phyloP scores from a whole-genome alignment of 30 jellyfish, hydroid and myxozoan genomes.

The Rhopilema esculentum region DNA sequence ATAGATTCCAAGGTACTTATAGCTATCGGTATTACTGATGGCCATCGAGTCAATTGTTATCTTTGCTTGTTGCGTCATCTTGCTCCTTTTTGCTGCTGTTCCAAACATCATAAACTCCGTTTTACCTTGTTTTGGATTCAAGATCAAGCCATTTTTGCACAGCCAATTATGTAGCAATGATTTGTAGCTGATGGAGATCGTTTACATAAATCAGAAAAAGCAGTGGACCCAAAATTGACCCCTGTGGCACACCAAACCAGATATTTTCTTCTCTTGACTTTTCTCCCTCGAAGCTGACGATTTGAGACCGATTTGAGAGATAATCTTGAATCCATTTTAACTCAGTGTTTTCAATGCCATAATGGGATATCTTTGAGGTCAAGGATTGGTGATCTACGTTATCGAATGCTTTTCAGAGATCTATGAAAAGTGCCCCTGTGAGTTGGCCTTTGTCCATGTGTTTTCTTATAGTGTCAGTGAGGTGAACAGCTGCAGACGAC shows the following conservation, averaged over 20 bases:
- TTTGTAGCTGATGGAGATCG: slow-evolving; percentile 69
- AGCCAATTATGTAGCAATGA: slow-evolving; percentile 43
- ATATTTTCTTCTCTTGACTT: slow-evolving; percentile 44
- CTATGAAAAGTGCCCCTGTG: slow-evolving; percentile 47
- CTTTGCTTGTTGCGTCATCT: slow-evolving; percentile 16
- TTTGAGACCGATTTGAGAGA: slow-evolving; percentile 64
- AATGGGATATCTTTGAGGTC: slow-evolving; percentile 42
- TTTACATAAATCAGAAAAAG: slow-evolving; percentile 64
- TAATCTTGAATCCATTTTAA: slow-evolving; percentile 49
- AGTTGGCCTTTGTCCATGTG: slow-evolving; percentile 36
- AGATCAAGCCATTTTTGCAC: slow-evolving; percentile 39
- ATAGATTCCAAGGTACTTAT: slow-evolving; percentile 48
- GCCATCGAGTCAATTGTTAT: slow-evolving; percentile 21
- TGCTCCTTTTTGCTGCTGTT: slow-evolving; percentile 48
- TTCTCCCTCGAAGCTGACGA: slow-evolving; percentile 69
- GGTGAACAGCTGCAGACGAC: slow-evolving; percentile 23
- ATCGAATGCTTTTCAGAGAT: slow-evolving; percentile 32
- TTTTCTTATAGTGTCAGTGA: slow-evolving; percentile 24
- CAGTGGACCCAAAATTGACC: too few relatives aligned
- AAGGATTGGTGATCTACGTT: slow-evolving; percentile 53
- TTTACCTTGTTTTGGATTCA: slow-evolving; percentile 45
- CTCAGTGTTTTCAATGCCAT: slow-evolving; percentile 50
- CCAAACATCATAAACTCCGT: slow-evolving; percentile 52
- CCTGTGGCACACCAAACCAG: slow-evolving; percentile 72
- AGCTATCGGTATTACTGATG: slow-evolving; percentile 42